Evolutionary conservation across 2,113 vertebrate species (phyloP), one percentile per base, ranked within the genome.

Genomic region (Epinephelus fuscoguttatus): DNA sequence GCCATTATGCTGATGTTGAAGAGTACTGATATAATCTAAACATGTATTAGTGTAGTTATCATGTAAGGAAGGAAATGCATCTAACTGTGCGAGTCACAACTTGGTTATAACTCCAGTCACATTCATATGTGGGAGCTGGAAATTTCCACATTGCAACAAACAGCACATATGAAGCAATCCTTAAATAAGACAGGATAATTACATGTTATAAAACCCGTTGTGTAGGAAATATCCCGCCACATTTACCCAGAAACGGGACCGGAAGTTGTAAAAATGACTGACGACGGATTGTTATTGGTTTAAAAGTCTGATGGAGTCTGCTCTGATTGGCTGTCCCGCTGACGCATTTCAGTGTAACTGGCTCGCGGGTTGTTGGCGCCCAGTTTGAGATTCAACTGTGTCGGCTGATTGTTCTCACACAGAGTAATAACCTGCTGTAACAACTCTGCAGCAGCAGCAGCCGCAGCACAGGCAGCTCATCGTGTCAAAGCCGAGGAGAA

Each of bases 251-350:
- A 80, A 81, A 33, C 33, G 1, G 0, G 1, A 37, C 17, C 30
- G 61, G 49, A 86, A 60, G 27, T 1, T 5, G 75, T 37, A 42
- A 56, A 53, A 14, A 9, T 5, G 4, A 0, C 6, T 0, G 3
- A 3, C 5, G 0, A 0, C 17, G 33, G 12, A 0, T 21, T 61
- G 4, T 83, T 85, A 94, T 93, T 94, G 92, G 93, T 64, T 60
- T 0, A 68, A 4, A 17, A 0, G 2, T 23, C 7, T 4, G 4
- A 0, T 0, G 2, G 3, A 19, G 12, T 84, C 30, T 66, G 0
- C 52, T 53, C 60, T 84, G 91, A 94, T 95, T 94, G 94, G 94
- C 59, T 82, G n/a, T 55, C 25, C 1, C 2, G 21, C 50, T 70
- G 52, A 45, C 69, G 60, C 78, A 19, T 21, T 6, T 1, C 12